A percentile compares a stretch with the other conserved stretches of the same genome.
Conservation (phyloP, 2,888 invertebrate species). For the Xanthia icteritia region DNA sequence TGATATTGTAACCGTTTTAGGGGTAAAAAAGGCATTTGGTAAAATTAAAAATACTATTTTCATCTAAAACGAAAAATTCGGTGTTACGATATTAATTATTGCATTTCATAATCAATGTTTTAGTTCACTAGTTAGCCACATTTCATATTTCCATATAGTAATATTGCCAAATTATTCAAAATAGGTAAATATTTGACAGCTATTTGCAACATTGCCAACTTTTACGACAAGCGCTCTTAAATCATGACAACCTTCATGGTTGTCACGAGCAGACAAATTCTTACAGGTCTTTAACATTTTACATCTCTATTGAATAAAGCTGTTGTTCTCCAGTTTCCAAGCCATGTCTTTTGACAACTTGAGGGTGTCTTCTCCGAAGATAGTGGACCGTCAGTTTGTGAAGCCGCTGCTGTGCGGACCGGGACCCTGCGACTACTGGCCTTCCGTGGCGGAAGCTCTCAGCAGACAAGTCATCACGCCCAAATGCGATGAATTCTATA, state of each 20-base stretch:
- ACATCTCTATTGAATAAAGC: background rate
- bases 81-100: too few species aligned
- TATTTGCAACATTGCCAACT: too few species aligned
- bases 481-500: constrained; percentile 80
- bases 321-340: constrained; percentile 9
- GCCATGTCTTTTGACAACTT: constrained; percentile 72
- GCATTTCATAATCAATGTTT: too few species aligned
- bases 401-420: constrained; percentile 83
- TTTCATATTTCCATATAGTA: too few species aligned
- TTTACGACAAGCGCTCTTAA: background rate
- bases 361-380: constrained; percentile 75
- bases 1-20: too few species aligned
- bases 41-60: too few species aligned
- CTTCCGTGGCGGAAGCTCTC: constrained; percentile 81
- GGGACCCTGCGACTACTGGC: constrained; percentile 83
- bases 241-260: background rate
- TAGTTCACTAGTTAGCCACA: too few species aligned
- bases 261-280: too few species aligned
- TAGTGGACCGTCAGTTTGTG: constrained; percentile 76
- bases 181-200: too few species aligned
- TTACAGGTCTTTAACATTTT: background rate
- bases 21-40: too few species aligned
- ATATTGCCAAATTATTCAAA: too few species aligned
- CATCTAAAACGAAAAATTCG: too few species aligned
- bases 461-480: constrained; percentile 78